Evolutionary conservation across 2,797 vertebrate species (phyloP), one percentile per base, ranked within the genome.

Genomic region (Pangasius krempfi): DNA sequence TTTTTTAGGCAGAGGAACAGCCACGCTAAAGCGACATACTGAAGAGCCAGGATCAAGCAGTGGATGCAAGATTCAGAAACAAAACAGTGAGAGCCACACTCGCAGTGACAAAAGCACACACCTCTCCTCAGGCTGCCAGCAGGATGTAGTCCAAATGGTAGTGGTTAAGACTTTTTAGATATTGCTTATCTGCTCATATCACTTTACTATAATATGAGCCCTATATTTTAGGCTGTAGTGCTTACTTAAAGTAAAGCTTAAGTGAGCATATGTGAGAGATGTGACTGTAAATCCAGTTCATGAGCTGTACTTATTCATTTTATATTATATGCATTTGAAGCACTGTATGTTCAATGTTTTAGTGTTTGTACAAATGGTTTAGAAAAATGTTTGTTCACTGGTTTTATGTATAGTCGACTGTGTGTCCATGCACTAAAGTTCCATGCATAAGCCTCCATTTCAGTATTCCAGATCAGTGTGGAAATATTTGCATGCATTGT

Each of bases 21-120:
- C 90, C 25, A 89, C 92, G 33, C 96, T 96, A 86, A 99, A 99
- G 92, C 95, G 97, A 6, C 96, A 94, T 25, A 94, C 88, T 85
- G 97, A 98, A 91, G 97, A 97, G 33, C 92, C 94, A 78, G 92
- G 88, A 1, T 93, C 94, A 86, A 94, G 94, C 79, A 87, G 92
- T 88, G 94, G 93, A 86, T 95, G 93, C 22, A 98, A 98, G 95
- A 94, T 95, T 93, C 96, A 96, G 93, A 95, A 95, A 92, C 96
- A 96, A 92, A 96, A 95, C 94, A 95, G 94, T 92, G 96, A 96
- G 95, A 94, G 47, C 47, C 10, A 84, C 56, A 25, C 9, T 60
- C 18, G 1, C 54, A 40, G 52, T 80, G 78, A 40, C 16, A 37
- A 40, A 37, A 58, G 52, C 78, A 58, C n/a, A 20, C 56, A 56